A percentile compares a stretch with the other conserved stretches of the same genome.
Conservation (phyloP, 2,113 vertebrate genomes). For the Lanius collurio region DNA sequence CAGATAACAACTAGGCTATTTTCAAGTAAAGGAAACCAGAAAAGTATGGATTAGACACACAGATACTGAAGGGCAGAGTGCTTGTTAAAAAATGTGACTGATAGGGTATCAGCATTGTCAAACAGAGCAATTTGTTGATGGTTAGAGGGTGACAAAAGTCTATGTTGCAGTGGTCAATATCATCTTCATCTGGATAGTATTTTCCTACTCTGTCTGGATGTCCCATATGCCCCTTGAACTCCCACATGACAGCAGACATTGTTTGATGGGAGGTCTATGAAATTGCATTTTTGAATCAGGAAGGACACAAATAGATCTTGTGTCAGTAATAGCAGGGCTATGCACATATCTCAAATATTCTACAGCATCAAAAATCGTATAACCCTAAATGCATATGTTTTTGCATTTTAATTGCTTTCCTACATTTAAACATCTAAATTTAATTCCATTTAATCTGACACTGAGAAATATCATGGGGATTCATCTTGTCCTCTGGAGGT, state of each 20-base stretch:
- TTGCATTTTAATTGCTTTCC: background rate
- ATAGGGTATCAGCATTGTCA: background rate
- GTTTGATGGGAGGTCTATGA: background rate
- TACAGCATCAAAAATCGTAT: background rate
- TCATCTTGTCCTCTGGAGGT: background rate
- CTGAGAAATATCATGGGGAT: background rate
- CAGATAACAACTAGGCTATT: background rate
- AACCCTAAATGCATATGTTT: background rate
- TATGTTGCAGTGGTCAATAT: background rate
- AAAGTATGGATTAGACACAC: background rate
- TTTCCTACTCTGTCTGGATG: background rate
- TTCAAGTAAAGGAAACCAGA: background rate
- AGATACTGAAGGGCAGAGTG: background rate
- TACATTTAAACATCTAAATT: background rate
- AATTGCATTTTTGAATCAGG: background rate
- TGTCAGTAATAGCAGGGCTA: background rate
- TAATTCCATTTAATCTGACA: background rate
- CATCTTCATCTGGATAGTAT: background rate
- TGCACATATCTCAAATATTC: background rate
- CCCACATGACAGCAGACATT: background rate
- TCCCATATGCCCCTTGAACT: accelerated
- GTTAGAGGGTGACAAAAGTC: background rate
- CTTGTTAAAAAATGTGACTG: background rate
- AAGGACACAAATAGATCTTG: background rate
- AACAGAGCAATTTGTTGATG: background rate